Evolutionary conservation across 2,113 vertebrate genomes (phyloP).

Genomic region (Sminthopsis crassicaudata): DNA sequence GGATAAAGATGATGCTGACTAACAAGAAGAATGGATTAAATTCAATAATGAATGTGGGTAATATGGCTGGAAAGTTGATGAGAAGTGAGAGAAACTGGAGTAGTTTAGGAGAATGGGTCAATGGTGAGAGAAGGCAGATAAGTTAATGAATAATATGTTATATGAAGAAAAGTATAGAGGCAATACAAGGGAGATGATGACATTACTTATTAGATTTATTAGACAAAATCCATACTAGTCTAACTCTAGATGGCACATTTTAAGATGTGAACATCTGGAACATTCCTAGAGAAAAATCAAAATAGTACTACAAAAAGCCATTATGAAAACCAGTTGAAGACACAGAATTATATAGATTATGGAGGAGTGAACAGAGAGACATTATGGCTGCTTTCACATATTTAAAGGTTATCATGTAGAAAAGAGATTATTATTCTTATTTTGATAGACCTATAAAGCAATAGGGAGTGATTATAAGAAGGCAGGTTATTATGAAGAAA

Average conservation of each 20-base stretch:
- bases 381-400: not conserved
- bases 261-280: not conserved
- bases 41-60: not conserved
- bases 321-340: not conserved
- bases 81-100: not conserved
- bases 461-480: not conserved
- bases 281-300: not conserved
- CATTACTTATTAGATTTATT: not conserved
- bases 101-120: not conserved
- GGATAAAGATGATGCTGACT: not conserved
- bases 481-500: not conserved
- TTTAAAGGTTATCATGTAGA: not conserved
- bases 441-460: not conserved
- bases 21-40: not conserved
- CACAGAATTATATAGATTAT: not conserved
- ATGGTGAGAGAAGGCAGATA: not conserved
- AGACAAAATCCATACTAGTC: not conserved
- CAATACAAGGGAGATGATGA: not conserved
- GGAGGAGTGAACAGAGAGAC: not conserved
- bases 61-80: not conserved
- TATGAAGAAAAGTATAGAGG: not conserved
- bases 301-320: not conserved
- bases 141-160: not conserved
- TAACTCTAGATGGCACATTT: not conserved
- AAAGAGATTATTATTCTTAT: not conserved